Evolutionary conservation across 2,888 invertebrate species (phyloP), one percentile per base, ranked within the genome.

Genomic region (Drosophila pseudotakahashii): DNA sequence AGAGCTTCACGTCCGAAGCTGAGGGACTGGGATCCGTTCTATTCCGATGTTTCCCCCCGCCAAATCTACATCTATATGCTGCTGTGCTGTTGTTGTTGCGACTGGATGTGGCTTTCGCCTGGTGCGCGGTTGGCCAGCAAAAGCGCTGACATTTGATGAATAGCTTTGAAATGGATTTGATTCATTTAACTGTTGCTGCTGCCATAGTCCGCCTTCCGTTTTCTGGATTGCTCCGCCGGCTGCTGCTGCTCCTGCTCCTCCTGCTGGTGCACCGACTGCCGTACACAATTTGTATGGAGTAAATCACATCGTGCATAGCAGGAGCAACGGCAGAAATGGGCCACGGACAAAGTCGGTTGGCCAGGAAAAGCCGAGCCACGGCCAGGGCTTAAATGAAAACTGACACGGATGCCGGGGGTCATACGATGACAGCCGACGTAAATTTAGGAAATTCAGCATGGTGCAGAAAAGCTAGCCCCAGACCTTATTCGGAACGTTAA

Each of bases 141-240:
- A 59, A 68, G 59, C 63, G 76, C 77, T 85, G 85, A 77, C 82
- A 75, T 82, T 82, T 83, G 82, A 83, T 83, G 85, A 85, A 83
- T 85, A 66, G 85, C 78, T 80, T 62, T 73, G 72, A 76, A 82
- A 76, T 76, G 82, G 85, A 76, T 83, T 85, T 83, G 85, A 83
- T 83, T 78, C 82, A 85, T 83, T 83, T 77, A 80, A 76, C 85
- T 85, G 77, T 79, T 81, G 75, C 77, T 60, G 70, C 23, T 39
- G 44, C 52, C 45, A 39, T 47, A 48, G 55, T 55, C 54, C 52
- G 39, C 58, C 53, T 67, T 50, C 68, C 48, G 55, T 47, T 67
- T 53, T 53, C 42, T 53, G 50, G 42, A 67, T 58, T 52, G 45
- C 66, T 51, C 23, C 66, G 47, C 23, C 42, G 52, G 14, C 51